phyloP scores from a whole-genome alignment of 2,888 invertebrate genomes.

The Lutraria lutraria region DNA sequence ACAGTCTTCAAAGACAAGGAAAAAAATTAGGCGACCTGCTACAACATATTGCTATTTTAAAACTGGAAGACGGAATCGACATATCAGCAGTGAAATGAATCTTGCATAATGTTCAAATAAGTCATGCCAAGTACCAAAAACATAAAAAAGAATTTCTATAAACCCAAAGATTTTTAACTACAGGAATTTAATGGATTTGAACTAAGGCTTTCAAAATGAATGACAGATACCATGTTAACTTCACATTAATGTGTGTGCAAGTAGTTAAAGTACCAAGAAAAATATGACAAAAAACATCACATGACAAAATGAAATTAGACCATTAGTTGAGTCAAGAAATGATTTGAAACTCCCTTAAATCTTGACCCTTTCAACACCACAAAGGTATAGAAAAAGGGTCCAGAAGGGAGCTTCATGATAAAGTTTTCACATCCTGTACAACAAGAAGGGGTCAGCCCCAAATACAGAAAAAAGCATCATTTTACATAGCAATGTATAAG shows the following conservation, averaged over 20 bases:
- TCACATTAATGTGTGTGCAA: background rate
- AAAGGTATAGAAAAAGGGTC: background rate
- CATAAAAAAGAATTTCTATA: background rate
- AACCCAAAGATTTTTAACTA: constrained; percentile 7
- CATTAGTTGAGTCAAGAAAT: background rate
- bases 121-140: background rate
- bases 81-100: constrained; percentile 32
- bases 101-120: constrained; percentile 28
- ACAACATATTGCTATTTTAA: constrained; percentile 30
- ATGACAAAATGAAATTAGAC: constrained; percentile 1
- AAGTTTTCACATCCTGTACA: constrained; percentile 7
- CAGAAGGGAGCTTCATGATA: background rate
- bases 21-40: background rate
- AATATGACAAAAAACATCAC: background rate
- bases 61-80: constrained; percentile 41
- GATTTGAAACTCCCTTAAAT: background rate
- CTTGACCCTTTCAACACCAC: background rate
- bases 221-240: background rate
- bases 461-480: background rate
- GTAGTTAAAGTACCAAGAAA: background rate
- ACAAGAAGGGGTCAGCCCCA: background rate
- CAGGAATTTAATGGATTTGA: background rate
- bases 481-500: background rate
- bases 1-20: background rate
- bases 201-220: background rate